phyloP scores from a whole-genome alignment of 92 coral and sea anemone species.

The Zoanthus gigantus region DNA sequence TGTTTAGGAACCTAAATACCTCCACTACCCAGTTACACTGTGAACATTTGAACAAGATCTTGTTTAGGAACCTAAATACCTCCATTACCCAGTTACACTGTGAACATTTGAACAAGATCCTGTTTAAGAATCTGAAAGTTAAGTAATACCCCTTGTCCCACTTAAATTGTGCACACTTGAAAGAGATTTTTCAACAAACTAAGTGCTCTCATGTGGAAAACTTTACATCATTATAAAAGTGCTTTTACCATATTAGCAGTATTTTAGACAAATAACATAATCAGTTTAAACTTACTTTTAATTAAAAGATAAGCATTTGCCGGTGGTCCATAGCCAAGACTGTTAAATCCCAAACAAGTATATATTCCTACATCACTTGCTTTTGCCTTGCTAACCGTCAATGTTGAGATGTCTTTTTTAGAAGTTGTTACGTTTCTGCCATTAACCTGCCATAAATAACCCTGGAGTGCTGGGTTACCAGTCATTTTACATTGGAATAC shows the following conservation, averaged over 20 bases:
- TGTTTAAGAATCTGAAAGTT: too few species aligned
- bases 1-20: too few species aligned
- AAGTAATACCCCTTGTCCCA: too few species aligned
- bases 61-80: too few species aligned
- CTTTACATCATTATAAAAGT: background rate
- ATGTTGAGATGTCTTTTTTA: background rate
- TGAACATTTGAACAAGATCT: too few species aligned
- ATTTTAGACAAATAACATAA: background rate
- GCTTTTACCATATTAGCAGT: background rate
- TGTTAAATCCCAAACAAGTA: conserved; percentile 73
- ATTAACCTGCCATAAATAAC: conserved; percentile 71
- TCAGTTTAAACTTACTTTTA: conserved; percentile 51
- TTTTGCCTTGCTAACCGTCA: conserved; percentile 17
- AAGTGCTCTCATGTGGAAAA: too few species aligned
- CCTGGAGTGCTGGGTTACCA: conserved; percentile 67
- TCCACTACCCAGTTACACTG: too few species aligned
- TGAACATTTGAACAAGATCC: too few species aligned
- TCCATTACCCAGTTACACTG: too few species aligned
- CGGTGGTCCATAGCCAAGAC: conserved; percentile 74
- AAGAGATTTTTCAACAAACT: too few species aligned
- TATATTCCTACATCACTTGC: conserved; percentile 67
- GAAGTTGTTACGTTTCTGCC: conserved; percentile 61
- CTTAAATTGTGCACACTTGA: too few species aligned
- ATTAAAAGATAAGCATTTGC: conserved; percentile 67
- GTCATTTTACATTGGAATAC: conserved; percentile 69